Base-by-base conservation (phyloP, 2,113 vertebrate genomes). In the Varanus salvator region DNA sequence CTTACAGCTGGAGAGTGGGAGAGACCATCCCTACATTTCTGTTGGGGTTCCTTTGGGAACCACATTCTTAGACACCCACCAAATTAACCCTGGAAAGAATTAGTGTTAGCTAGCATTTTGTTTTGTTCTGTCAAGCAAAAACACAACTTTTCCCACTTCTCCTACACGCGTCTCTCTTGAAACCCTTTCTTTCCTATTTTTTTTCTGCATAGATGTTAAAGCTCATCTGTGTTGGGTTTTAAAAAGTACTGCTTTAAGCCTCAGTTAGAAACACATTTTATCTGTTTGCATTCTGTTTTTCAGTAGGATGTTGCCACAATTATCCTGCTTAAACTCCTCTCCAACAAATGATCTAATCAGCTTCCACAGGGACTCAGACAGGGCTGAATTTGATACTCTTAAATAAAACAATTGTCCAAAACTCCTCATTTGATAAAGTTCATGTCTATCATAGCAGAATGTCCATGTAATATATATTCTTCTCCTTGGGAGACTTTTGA, bases 401-500 rank as follows among this genome's bases (percentile, higher is more conserved):
- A 76, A 76, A 25, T 64, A 21, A 9, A 60, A 60, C n/a, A 31
- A 74, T 48, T 72, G 69, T 8, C 66, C 54, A n/a, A 25, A 25
- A 52, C 23, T 21, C 31, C 17, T 8, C 84, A 74, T 83, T 64
- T n/a, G 27, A 85, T 4, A 14, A 84, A 80, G 27, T 54, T 54
- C 75, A 1, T 0, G 0, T 88, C 21, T 57, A 90, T 84, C 60
- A 89, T 71, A 85, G 54, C 64, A 72, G 66, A 82, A 86, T 8
- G 25, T 3, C 34, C 88, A 54, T 6, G 68, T 57, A 92, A 57
- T 44, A 89, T 31, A 74, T 64, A 15, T 50, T 50, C 72, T 88
- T 93, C 44, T 95, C 57, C 76, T 88, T 87, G 77, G 80, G 87
- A 94, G 93, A 80, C 29, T 77, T 94, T 91, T 93, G 85, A 91